phyloP scores from a whole-genome alignment of 2,113 vertebrate species.

The Strix uralensis region DNA sequence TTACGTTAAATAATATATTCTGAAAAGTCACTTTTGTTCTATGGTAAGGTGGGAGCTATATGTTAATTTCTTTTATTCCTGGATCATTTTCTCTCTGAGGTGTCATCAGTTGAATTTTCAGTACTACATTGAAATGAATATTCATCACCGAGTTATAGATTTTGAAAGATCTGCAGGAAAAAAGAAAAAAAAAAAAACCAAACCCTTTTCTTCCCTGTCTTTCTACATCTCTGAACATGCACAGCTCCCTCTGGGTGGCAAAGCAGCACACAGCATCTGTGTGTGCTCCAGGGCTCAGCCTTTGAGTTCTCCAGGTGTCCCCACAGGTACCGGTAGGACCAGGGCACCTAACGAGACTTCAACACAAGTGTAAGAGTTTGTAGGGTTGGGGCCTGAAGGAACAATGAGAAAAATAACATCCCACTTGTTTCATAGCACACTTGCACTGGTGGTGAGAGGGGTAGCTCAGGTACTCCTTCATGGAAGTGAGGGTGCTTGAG shows the following conservation, averaged over 20 bases:
- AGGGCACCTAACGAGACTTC: rapidly evolving
- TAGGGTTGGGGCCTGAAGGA: not conserved
- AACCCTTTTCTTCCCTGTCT: not conserved
- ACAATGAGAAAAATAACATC: not conserved
- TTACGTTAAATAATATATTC: conserved; percentile 32
- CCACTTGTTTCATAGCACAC: rapidly evolving
- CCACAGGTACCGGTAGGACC: not conserved
- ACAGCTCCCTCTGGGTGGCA: not conserved
- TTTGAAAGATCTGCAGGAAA: conserved; percentile 6
- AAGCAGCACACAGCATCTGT: not conserved
- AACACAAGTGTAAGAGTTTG: not conserved
- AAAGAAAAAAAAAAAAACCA: not conserved
- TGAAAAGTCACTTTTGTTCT: conserved; percentile 50
- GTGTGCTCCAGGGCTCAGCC: rapidly evolving
- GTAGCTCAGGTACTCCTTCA: not conserved
- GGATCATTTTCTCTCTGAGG: conserved; percentile 37
- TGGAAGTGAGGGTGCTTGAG: rapidly evolving
- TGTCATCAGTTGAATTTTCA: conserved; percentile 43
- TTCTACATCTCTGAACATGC: not conserved
- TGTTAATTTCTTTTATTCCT: conserved; percentile 67
- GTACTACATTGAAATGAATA: conserved; percentile 50
- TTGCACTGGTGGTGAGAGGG: not conserved
- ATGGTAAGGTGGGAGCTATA: conserved; percentile 50
- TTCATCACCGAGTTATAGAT: conserved; percentile 26
- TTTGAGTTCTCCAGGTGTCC: not conserved